These are phyloP conservation scores for Drosophila meridiana DNA, from an alignment of 2,888 invertebrate species.

Conservation along the genomic window DNA sequence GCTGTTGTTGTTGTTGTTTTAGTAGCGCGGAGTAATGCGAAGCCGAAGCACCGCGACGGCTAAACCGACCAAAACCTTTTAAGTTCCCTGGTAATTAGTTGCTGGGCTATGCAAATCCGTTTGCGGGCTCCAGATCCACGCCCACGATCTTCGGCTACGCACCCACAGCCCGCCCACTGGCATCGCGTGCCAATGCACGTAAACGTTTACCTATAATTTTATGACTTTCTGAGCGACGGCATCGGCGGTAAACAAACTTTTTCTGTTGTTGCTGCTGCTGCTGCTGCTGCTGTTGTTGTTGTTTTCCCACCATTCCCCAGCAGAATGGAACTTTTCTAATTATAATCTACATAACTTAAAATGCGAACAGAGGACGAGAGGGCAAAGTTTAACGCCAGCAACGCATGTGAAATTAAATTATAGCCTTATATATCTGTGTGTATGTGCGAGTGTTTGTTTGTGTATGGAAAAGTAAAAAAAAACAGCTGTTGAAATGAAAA, in stretches of 20 bases:
- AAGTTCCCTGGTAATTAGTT: constrained; percentile 74
- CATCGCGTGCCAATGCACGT: constrained; percentile 70
- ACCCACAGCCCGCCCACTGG: neutral
- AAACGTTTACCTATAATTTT: constrained; percentile 81
- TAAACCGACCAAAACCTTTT: constrained; percentile 59
- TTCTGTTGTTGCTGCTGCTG: constrained; percentile 22
- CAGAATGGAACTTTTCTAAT: constrained; percentile 73
- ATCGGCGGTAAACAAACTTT: constrained; percentile 39
- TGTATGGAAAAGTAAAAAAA: constrained; percentile 47
- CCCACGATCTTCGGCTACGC: neutral
- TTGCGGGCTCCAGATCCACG: constrained; percentile 22
- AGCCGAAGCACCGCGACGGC: constrained; percentile 33
- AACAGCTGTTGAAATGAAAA: constrained; percentile 72
- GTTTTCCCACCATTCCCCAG: neutral
- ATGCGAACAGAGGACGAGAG: constrained; percentile 68
- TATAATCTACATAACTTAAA: constrained; percentile 81
- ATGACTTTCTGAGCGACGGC: constrained; percentile 67
- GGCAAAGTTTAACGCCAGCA: constrained; percentile 70
- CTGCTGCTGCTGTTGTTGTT: constrained; percentile 23
- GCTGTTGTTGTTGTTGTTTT: neutral
- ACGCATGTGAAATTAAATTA: constrained; percentile 78
- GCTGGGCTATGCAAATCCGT: constrained; percentile 55
- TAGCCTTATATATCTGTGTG: constrained; percentile 36
- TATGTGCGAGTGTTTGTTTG: constrained; percentile 7
- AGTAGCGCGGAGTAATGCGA: constrained; percentile 32